A percentile compares a stretch with the other conserved stretches of the same genome.
These are phyloP conservation scores for Lypha dubia DNA, from an alignment of 2,888 invertebrate species.

Conservation along the genomic window DNA sequence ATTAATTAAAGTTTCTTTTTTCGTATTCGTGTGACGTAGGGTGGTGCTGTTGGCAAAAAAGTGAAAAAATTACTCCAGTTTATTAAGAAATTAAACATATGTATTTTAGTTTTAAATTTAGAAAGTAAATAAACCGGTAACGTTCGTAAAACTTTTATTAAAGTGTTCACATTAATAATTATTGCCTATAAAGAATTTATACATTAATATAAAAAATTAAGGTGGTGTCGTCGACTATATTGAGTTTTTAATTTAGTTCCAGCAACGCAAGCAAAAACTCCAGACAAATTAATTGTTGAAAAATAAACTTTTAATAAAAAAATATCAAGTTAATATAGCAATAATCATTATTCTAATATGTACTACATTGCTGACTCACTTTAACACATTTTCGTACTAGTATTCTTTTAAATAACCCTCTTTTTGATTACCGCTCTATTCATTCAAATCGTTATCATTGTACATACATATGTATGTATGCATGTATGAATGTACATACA, in stretches of 20 bases:
- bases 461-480: conserved; percentile 12
- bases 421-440: conserved; percentile 40
- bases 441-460: conserved; percentile 17
- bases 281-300: background rate
- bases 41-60: conserved; percentile 76
- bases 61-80: conserved; percentile 23
- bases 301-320: background rate
- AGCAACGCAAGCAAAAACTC: conserved; percentile 71
- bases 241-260: conserved; percentile 53
- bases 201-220: conserved; percentile 12
- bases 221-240: conserved; percentile 60
- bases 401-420: conserved; percentile 58
- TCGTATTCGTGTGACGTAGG: conserved; percentile 75
- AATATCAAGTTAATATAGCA: background rate
- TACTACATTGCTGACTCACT: conserved; percentile 66
- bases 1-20: conserved; percentile 69
- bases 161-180: conserved; percentile 15
- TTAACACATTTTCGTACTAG: conserved; percentile 56
- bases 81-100: conserved; percentile 16
- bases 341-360: conserved; percentile 44
- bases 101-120: conserved; percentile 17
- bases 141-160: conserved; percentile 14
- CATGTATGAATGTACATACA: background rate
- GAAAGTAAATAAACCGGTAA: conserved; percentile 6
- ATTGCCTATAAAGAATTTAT: background rate